These are phyloP conservation scores for Poicephalus gulielmi DNA, from an alignment of 2,113 vertebrate species.

Conservation along the genomic window DNA sequence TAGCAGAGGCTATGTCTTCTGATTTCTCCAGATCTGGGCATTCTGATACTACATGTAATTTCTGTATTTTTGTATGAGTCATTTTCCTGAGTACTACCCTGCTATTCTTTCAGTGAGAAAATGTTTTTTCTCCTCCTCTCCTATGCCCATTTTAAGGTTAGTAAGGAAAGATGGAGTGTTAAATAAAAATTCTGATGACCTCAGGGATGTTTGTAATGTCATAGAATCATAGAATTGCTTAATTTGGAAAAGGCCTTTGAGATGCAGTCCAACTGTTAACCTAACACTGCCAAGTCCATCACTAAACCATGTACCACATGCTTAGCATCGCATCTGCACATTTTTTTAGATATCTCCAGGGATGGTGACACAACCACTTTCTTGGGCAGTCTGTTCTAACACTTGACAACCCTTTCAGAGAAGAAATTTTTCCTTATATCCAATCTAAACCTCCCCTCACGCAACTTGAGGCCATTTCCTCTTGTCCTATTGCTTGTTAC, in stretches of 20 bases:
- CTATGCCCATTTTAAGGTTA: background rate
- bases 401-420: background rate
- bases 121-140: background rate
- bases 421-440: background rate
- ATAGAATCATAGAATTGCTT: background rate
- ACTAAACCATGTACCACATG: background rate
- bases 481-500: background rate
- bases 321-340: rapidly evolving
- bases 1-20: background rate
- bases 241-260: background rate
- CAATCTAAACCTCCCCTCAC: background rate
- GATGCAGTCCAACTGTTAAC: background rate
- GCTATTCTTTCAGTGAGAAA: background rate
- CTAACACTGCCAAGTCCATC: background rate
- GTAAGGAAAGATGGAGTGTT: background rate
- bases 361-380: background rate
- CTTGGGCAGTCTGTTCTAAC: background rate
- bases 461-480: background rate
- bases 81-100: background rate
- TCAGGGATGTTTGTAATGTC: background rate
- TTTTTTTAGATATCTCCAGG: background rate
- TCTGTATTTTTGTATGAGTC: background rate
- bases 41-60: background rate
- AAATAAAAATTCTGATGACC: background rate
- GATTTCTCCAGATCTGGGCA: background rate